Percentiles rank a stretch among this genome's conserved stretches.
These are phyloP conservation scores for Salvelinus fontinalis DNA, from an alignment of 2,113 vertebrate species.

Conservation along the genomic window DNA sequence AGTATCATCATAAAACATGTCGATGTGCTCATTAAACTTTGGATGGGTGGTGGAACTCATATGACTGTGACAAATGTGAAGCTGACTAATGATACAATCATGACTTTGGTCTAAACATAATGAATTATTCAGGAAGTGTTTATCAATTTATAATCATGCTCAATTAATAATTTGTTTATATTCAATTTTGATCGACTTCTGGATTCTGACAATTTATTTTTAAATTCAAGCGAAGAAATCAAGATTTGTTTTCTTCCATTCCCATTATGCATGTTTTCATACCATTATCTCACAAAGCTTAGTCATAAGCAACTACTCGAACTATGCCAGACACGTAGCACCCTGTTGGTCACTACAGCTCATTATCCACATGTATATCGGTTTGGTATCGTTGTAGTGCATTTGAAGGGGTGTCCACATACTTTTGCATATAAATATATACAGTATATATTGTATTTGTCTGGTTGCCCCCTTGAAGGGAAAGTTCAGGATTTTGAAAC, in stretches of 20 bases:
- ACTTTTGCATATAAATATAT: too few species aligned
- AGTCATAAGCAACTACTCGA: background rate
- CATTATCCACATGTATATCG: background rate
- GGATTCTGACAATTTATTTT: too few species aligned
- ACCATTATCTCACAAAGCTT: background rate
- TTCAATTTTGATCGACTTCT: too few species aligned
- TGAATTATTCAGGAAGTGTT: background rate
- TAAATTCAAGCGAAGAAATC: too few species aligned
- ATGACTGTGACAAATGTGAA: background rate
- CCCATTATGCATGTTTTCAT: background rate
- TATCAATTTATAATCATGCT: background rate
- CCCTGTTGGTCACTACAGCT: background rate
- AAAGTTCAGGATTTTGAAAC: too few species aligned
- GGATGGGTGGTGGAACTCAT: background rate
- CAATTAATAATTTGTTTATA: too few species aligned
- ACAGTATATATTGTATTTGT: too few species aligned
- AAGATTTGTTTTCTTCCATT: too few species aligned
- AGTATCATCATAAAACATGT: too few species aligned
- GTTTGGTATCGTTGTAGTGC: background rate
- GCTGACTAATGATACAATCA: background rate
- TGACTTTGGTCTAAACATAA: background rate
- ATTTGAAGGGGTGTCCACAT: too few species aligned
- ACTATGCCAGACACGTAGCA: background rate
- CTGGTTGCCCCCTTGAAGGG: too few species aligned
- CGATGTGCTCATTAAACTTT: background rate